Evolutionary conservation across 92 coral and sea anemone genomes (phyloP).

Genomic region (Meandrina meandrites): DNA sequence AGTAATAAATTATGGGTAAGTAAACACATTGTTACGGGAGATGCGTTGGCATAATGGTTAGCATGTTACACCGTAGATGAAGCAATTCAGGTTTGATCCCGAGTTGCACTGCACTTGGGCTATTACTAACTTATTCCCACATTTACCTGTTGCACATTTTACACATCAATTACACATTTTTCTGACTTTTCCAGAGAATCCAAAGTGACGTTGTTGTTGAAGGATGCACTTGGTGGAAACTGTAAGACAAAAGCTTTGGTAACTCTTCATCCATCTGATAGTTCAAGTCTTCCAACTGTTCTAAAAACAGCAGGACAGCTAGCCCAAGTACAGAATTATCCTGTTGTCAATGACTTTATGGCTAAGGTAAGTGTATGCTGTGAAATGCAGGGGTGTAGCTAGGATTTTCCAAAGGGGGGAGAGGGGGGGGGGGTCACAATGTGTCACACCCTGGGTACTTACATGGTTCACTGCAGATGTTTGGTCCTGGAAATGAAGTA

Average conservation of each 20-base stretch:
- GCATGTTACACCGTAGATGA: too few relatives aligned
- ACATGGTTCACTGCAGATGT: too few relatives aligned
- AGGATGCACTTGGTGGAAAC: conserved; percentile 85
- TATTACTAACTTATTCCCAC: not conserved
- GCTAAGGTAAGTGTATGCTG: conserved; percentile 71
- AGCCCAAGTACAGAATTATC: conserved; percentile 78
- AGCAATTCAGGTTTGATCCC: too few relatives aligned
- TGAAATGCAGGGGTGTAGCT: too few relatives aligned
- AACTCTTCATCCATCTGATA: conserved; percentile 75
- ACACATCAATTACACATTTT: not conserved
- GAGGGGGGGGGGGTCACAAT: too few relatives aligned
- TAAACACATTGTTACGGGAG: too few relatives aligned
- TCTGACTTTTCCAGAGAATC: conserved; percentile 63
- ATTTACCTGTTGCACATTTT: not conserved
- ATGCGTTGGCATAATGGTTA: not conserved
- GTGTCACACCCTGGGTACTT: too few relatives aligned
- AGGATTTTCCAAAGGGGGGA: too few relatives aligned
- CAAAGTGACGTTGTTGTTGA: conserved; percentile 67
- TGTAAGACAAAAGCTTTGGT: conserved; percentile 79
- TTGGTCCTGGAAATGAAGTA: too few relatives aligned
- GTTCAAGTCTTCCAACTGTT: conserved; percentile 56
- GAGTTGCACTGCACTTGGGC: too few relatives aligned
- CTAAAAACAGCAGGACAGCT: conserved; percentile 75
- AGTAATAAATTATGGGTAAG: conserved; percentile 70
- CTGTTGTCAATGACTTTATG: conserved; percentile 69